Conservation (phyloP, 2,797 vertebrate genomes). For the Zenarchopterus dispar region DNA sequence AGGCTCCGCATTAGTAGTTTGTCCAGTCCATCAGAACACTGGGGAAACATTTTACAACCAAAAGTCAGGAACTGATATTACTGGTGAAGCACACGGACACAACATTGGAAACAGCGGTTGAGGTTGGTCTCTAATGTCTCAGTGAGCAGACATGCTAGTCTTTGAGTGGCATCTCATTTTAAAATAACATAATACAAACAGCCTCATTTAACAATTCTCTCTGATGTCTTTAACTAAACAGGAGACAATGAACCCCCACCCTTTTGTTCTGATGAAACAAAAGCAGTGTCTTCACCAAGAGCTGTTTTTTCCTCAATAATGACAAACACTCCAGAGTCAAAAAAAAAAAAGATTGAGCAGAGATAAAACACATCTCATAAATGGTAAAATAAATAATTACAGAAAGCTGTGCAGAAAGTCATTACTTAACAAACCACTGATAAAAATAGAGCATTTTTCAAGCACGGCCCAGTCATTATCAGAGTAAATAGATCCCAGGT, state of each 20-base stretch:
- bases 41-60: conserved; percentile 45
- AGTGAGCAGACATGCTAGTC: conserved; percentile 58
- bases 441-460: conserved; percentile 67
- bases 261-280: conserved; percentile 46
- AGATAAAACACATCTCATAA: conserved; percentile 64
- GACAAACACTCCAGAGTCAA: conserved; percentile 32
- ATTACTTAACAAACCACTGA: conserved; percentile 67
- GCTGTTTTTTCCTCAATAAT: conserved; percentile 43
- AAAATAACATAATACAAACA: conserved; percentile 48
- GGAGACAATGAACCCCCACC: conserved; percentile 11
- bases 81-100: conserved; percentile 60
- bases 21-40: conserved; percentile 41
- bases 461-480: conserved; percentile 67
- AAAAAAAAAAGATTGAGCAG: conserved; percentile 34
- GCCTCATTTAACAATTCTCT: conserved; percentile 40
- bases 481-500: conserved; percentile 76
- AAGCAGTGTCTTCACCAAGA: conserved; percentile 52
- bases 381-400: conserved; percentile 70
- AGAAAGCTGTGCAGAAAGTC: conserved; percentile 62
- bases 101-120: conserved; percentile 44
- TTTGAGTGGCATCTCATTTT: conserved; percentile 54
- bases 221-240: conserved; percentile 44
- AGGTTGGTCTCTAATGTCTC: conserved; percentile 52
- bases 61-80: conserved; percentile 51
- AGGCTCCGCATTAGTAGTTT: conserved; percentile 45